Percentiles rank a stretch among this genome's conserved stretches.
phyloP scores from a whole-genome alignment of 2,888 invertebrate species.

The Lochmaea crataegi region DNA sequence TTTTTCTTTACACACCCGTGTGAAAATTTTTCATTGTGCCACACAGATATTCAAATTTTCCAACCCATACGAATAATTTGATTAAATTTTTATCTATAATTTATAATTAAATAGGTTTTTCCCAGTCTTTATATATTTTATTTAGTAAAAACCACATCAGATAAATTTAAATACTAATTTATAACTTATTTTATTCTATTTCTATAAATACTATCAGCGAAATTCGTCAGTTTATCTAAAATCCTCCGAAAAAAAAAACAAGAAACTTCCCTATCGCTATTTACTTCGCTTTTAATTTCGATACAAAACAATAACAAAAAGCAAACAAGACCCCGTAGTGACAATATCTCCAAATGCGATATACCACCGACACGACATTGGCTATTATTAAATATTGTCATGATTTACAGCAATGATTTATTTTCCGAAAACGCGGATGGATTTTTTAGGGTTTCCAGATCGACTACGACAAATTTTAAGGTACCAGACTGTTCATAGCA shows the following conservation, averaged over 20 bases:
- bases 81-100: no score
- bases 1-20: no score
- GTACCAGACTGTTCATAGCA: constrained; percentile 34
- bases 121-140: not conserved
- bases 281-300: constrained; percentile 20
- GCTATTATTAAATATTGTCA: constrained; percentile 32
- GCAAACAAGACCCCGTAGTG: constrained; percentile 12
- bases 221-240: not conserved
- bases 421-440: constrained; percentile 13
- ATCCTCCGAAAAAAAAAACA: constrained; percentile 6
- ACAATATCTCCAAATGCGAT: constrained; percentile 27
- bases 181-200: not conserved
- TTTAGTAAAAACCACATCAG: not conserved
- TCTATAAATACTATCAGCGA: not conserved
- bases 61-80: no score
- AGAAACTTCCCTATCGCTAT: no score
- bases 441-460: constrained; percentile 14
- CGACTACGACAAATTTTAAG: constrained; percentile 23
- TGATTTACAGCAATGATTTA: constrained; percentile 23
- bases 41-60: no score
- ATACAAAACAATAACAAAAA: constrained; percentile 22
- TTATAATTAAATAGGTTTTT: not conserved
- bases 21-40: no score
- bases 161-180: not conserved
- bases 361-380: constrained; percentile 19